A percentile compares a stretch with the other conserved stretches of the same genome.
phyloP scores from a whole-genome alignment of 2,888 invertebrate genomes.

The Nemotelus pantherinus region DNA sequence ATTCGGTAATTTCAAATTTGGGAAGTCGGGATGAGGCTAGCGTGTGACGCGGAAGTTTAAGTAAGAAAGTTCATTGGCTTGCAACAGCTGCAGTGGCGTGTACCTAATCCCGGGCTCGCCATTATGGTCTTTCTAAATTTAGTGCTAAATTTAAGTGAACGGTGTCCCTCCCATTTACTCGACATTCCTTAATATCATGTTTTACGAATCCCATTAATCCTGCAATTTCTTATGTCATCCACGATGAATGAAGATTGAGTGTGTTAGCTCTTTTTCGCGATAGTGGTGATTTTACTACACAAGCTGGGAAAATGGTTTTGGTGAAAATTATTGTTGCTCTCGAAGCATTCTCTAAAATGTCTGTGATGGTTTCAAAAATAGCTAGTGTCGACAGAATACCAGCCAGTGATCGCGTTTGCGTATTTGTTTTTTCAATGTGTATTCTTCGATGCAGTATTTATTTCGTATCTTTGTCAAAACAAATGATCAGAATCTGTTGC shows the following conservation, averaged over 20 bases:
- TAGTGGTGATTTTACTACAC: no score
- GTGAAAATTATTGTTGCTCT: no score
- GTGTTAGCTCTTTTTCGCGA: no score
- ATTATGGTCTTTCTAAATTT: slow-evolving; percentile 17
- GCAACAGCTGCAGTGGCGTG: neutral
- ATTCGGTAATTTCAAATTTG: neutral
- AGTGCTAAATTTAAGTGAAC: neutral
- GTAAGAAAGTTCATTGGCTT: slow-evolving; percentile 28
- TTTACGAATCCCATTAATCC: no score
- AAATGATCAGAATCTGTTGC: neutral
- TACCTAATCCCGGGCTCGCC: neutral
- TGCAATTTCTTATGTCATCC: no score
- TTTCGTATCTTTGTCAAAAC: slow-evolving; percentile 31
- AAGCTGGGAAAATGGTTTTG: no score
- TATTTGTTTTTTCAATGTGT: neutral
- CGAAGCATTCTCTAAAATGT: neutral
- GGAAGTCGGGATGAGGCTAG: neutral
- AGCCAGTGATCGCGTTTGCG: neutral
- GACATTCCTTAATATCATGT: neutral
- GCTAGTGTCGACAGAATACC: neutral
- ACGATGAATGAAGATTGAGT: no score
- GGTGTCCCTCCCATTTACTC: neutral
- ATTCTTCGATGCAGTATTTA: slow-evolving; percentile 22
- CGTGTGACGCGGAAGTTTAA: neutral
- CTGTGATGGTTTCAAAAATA: slow-evolving; percentile 6